Base-by-base conservation (phyloP, 2,797 vertebrate species). In the Enteromius argenteus region DNA sequence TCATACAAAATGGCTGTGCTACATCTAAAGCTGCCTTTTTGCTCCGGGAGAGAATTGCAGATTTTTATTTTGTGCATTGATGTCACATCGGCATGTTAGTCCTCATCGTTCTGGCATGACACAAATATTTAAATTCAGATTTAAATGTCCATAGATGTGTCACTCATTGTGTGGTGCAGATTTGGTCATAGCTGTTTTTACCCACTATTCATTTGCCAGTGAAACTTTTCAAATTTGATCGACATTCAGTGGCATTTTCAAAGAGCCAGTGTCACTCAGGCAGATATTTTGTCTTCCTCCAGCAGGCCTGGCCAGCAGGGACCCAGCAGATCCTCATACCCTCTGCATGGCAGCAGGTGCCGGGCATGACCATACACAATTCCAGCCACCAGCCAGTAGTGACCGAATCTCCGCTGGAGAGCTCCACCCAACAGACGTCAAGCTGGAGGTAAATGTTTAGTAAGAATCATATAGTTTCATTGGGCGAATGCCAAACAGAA, bases 251-350 rank as follows among this genome's bases (percentile, higher is more conserved):
- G 35, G 37, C 67, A 14, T 71, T 5, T 60, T 46, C 30, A 42
- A 15, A 84, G 49, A 72, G 44, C 46, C 19, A 72, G 67, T 90
- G 46, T 89, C 17, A 90, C 13, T 88, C 80, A 19, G 80, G 21
- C 4, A 13, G 49, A 3, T 23, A 10, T 60, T 58, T 39, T 84
- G 51, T 84, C 73, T 69, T 35, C 87, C 93, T 94, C 92, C 93
- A 99, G 98, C 98, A 99, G 96, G 96, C 98, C 81, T 99, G 98
- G 98, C 98, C 98, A 44, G 95, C 96, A 84, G 98, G 97, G 79
- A 96, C 98, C 56, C 98, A 99, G 84, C 98, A 99, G 93, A 99
- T 99, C 88, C 95, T 99, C 90, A 96, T 99, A 69, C 98, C 98
- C 64, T 99, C 98, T 2, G 96, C 98, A 27, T 99, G 98, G 98